Evolutionary conservation across 2,797 vertebrate genomes (phyloP), one percentile per base, ranked within the genome.

Genomic region (Tauraco hartlaubi): DNA sequence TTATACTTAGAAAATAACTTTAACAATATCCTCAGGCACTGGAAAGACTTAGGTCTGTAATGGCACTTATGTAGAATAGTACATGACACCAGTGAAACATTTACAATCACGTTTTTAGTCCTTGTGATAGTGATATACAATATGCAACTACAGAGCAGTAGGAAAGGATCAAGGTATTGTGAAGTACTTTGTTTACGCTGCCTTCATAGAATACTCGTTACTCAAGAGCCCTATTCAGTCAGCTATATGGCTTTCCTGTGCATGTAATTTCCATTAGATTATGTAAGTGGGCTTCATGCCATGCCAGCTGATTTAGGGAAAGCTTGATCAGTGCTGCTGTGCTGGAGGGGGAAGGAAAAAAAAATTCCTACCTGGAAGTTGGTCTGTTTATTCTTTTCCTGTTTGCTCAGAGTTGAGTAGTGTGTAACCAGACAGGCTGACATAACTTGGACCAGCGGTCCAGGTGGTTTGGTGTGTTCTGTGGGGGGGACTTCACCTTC

Each of bases 101-200:
- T 39, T 67, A 18, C 15, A 48, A 56, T 46, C 76, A 35, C 3
- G 5, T 39, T 77, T 66, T 55, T 15, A 59, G 52, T 63, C 39
- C 64, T 73, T 83, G 48, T 67, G 43, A 31, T 55, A 7, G 15
- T 26, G n/a, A 23, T 18, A 29, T 77, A 80, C 74, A 28, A 37
- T 26, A 52, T 14, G 18, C 43, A 71, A 28, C 48, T 67, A 31
- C 35, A 69, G 55, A 63, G 56, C n/a, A 29, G 56, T 16, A 64
- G 59, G 31, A 41, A 77, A 74, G 22, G 56, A 71, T 63, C 26
- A 41, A 61, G 64, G 15, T 44, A 3, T 1, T 41, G 20, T 71
- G 52, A 77, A 83, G 68, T 56, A 11, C 52, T 88, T 82, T 83
- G 68, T 88, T 95, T 85, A 37, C 35, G 8, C 35, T 21, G 59